Base-by-base conservation (phyloP, 92 coral and sea anemone species). In the Umimayanthus chanpuru region DNA sequence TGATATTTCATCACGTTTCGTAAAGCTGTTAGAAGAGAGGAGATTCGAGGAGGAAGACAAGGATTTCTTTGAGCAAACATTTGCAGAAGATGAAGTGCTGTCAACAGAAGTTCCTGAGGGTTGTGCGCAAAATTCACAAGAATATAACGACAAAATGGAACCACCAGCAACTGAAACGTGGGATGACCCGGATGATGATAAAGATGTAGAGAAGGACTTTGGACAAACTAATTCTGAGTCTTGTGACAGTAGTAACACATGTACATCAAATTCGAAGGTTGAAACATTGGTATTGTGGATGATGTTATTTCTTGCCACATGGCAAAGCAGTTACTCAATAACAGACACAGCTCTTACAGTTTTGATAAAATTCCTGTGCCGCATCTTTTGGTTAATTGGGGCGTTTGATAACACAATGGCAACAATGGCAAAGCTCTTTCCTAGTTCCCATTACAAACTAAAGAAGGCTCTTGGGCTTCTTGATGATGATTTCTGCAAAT, bases 281-380 rank as follows among this genome's bases (percentile, higher is more conserved):
- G 88, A 82, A 82, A 70, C 79, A n/a, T 47, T 89, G 30, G 77
- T 58, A 6, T 26, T 82, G 36, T 89, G 91, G 91, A 18, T 89
- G 58, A 89, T 89, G 88, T 61, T 89, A 30, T 89, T 89, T 82
- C 82, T 89, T 21, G 15, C 40, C 41, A 73, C 91, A 68, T 89
- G 88, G 83, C 91, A 89, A 56, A 89, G 75, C 68, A 76, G 74
- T 49, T 82, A 81, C 67, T 70, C 76, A 18, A 65, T 89, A 21
- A 89, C 91, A 5, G 88, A 89, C 88, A 89, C 91, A 43, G 91
- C 91, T 21, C 41, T 89, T 36, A 55, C 77, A 58, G 84, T 89
- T 32, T 56, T 89, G 56, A 38, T 89, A 4, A 89, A 89, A 56
- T 81, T 89, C 16, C 40, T 89, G 18, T 89, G 82, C 21, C 88